Evolutionary conservation across 2,888 invertebrate species (phyloP), one percentile per base, ranked within the genome.

Genomic region (Stratiomys singularior): DNA sequence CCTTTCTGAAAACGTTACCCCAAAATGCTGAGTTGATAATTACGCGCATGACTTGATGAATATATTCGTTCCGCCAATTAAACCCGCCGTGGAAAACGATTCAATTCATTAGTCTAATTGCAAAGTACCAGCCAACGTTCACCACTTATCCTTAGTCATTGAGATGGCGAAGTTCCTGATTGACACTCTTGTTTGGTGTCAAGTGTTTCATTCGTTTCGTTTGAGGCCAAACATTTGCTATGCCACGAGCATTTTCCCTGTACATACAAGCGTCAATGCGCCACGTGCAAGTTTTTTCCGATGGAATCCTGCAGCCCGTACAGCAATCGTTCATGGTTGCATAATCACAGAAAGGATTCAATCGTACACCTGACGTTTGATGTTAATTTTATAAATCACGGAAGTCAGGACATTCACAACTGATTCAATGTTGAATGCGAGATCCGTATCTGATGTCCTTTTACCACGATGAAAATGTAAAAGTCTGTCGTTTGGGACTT

Each of bases 101-200:
- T 25, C 30, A 69, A 47, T 47, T 69, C 69, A 69, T 69, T 69
- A 69, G 69, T 69, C 30, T 69, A 69, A 69, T 69, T 69, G 46
- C 11, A 13, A 46, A 21, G n/a, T 37, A 37, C 37, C 37, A 37
- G 47, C 69, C 69, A 69, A 69, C 25, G n/a, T 13, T 23, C 69
- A 30, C 9, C 27, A 27, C 23, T 21, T 5, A 66, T 18, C 11
- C 25, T 21, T 13, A 44, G 30, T 30, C 28, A 46, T 37, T 21
- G n/a, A 30, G 9, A 37, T 37, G 37, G n/a, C 9, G 27, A 66
- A 66, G 66, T 69, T 47, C 47, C 69, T 74, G 74, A 74, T 74
- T 74, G 74, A 74, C 74, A 74, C 58, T 74, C 58, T 58, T 74
- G 44, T 74, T 74, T 37, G 74, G 74, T 74, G 74, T 74, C 74